phyloP scores from a whole-genome alignment of 2,797 vertebrate genomes.

The Gallinago nigripennis region DNA sequence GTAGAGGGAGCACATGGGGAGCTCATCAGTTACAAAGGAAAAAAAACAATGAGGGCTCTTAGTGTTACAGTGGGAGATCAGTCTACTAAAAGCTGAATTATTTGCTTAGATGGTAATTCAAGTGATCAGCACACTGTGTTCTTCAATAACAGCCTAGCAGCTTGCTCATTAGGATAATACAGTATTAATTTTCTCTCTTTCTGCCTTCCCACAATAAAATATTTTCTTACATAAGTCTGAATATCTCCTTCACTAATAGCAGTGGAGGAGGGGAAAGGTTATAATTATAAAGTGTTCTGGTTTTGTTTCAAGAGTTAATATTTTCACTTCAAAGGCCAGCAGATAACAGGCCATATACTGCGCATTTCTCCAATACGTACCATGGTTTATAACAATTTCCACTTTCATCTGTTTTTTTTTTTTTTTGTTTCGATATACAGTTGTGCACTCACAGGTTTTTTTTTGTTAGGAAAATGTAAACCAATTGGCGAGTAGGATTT shows the following conservation, averaged over 20 bases:
- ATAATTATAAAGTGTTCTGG: neutral
- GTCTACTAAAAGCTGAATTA: neutral
- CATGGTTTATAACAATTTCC: neutral
- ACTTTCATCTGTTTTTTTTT: neutral
- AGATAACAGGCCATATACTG: neutral
- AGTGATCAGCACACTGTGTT: neutral
- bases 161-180: neutral
- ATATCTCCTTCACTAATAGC: neutral
- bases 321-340: neutral
- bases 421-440: neutral
- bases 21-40: neutral
- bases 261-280: neutral
- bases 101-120: neutral
- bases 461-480: neutral
- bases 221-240: neutral
- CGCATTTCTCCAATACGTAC: neutral
- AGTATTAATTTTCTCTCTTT: neutral
- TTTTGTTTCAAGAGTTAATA: neutral
- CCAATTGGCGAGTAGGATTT: neutral
- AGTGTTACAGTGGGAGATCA: neutral
- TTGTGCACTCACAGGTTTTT: neutral
- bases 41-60: neutral
- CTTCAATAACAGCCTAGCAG: neutral
- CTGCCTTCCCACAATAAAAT: neutral
- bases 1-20: neutral